Evolutionary conservation across 2,797 vertebrate genomes (phyloP).

Genomic region (Pterois miles): DNA sequence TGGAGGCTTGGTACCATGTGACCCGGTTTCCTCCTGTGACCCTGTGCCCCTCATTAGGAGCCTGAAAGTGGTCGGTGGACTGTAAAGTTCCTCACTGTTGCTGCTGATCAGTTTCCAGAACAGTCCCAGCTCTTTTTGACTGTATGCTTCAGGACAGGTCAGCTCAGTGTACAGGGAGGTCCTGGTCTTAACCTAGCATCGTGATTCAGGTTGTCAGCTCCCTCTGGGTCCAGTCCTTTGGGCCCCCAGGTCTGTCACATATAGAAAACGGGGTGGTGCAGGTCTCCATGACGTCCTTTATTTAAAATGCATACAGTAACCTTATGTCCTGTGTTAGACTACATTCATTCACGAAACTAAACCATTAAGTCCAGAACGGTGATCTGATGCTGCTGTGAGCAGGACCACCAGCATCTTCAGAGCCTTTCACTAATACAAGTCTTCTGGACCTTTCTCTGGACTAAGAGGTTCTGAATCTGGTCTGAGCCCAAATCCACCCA

Average conservation of each 20-base stretch:
- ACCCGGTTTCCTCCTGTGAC: not conserved
- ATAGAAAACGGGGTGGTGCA: no score
- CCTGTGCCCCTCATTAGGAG: conserved; percentile 38
- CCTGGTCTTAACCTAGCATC: conserved; percentile 21
- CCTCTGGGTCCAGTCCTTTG: not conserved
- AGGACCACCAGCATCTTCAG: no score
- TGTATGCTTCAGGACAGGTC: not conserved
- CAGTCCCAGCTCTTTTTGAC: conserved; percentile 6
- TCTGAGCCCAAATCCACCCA: no score
- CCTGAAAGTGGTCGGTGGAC: conserved; percentile 42
- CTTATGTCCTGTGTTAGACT: no score
- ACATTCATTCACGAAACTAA: no score
- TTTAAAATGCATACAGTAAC: no score
- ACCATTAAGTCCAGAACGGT: no score
- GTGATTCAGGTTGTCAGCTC: conserved; percentile 51
- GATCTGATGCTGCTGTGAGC: no score
- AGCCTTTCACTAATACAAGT: no score
- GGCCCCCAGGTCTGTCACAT: not conserved
- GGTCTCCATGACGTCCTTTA: no score
- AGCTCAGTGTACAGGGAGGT: not conserved
- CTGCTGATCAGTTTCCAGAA: conserved; percentile 17
- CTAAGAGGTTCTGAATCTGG: no score
- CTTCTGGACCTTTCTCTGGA: no score
- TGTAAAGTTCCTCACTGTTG: conserved; percentile 45
- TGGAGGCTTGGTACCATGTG: not conserved